These are phyloP conservation scores for Leptura quadrifasciata DNA, from an alignment of 2,888 invertebrate genomes.

Conservation along the genomic window DNA sequence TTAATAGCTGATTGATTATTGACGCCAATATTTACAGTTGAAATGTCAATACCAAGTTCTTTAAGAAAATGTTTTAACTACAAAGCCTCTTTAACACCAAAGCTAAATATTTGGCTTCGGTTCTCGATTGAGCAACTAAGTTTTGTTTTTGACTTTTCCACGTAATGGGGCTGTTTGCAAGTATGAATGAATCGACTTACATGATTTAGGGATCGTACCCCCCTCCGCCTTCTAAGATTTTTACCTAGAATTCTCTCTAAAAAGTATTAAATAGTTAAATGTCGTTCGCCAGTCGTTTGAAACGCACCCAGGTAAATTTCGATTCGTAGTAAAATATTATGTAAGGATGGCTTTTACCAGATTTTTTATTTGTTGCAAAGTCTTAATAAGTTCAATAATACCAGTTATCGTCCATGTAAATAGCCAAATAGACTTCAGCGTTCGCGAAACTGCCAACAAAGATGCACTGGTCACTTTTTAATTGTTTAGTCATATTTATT, in stretches of 20 bases:
- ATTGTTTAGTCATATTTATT: conserved; percentile 33
- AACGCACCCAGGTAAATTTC: too few species aligned
- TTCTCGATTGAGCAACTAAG: conserved; percentile 11
- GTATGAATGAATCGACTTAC: too few species aligned
- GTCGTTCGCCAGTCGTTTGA: too few species aligned
- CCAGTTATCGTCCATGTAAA: too few species aligned
- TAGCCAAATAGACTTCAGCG: too few species aligned
- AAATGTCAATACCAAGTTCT: conserved; percentile 1
- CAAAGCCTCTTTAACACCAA: not conserved
- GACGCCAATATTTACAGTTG: conserved; percentile 5
- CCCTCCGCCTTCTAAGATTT: too few species aligned
- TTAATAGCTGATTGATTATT: conserved; percentile 16
- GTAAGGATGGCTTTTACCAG: too few species aligned
- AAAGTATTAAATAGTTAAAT: too few species aligned
- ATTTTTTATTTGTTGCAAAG: conserved; percentile 13
- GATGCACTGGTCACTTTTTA: conserved; percentile 38
- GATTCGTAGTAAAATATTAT: too few species aligned
- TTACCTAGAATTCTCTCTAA: too few species aligned
- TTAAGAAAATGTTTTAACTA: conserved; percentile 16
- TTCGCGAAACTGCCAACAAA: too few species aligned
- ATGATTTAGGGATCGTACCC: too few species aligned
- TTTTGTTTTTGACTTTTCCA: conserved; percentile 2
- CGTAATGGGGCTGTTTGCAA: conserved; percentile 13
- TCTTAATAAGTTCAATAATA: conserved; percentile 7
- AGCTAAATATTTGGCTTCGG: conserved; percentile 3